Percentiles rank a stretch among this genome's conserved stretches.
Conservation (phyloP, 2,113 vertebrate species). For the Aplodontia rufa region DNA sequence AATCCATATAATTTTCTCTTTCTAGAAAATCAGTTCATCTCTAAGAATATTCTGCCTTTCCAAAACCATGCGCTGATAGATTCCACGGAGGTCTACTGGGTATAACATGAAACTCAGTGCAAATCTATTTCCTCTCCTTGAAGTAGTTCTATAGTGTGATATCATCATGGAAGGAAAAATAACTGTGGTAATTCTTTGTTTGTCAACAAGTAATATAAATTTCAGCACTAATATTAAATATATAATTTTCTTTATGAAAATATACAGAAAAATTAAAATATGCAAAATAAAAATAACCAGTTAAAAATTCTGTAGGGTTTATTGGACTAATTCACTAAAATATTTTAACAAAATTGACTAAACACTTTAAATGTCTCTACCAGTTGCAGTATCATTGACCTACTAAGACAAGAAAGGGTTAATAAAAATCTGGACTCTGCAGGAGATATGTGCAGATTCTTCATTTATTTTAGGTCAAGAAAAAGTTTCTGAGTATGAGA, state of each 20-base stretch:
- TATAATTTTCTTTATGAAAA: background rate
- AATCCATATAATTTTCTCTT: background rate
- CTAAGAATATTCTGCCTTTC: background rate
- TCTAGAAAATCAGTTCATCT: background rate
- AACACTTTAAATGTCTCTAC: background rate
- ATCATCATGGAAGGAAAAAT: background rate
- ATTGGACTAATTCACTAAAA: background rate
- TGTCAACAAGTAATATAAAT: background rate
- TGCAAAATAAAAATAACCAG: background rate
- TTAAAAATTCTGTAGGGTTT: background rate
- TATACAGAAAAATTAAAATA: background rate
- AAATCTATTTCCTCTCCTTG: background rate
- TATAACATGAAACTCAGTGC: background rate
- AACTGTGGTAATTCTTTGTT: background rate
- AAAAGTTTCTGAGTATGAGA: constrained; percentile 4
- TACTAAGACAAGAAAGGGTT: background rate
- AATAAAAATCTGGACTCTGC: background rate
- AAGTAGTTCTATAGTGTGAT: background rate
- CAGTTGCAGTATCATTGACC: background rate
- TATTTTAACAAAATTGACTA: background rate
- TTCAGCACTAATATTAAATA: background rate
- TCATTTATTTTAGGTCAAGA: background rate
- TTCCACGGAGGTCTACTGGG: background rate
- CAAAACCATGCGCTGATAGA: background rate
- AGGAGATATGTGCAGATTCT: background rate